Base-by-base conservation (phyloP, 2,888 invertebrate genomes). In the Yponomeuta evonymella region DNA sequence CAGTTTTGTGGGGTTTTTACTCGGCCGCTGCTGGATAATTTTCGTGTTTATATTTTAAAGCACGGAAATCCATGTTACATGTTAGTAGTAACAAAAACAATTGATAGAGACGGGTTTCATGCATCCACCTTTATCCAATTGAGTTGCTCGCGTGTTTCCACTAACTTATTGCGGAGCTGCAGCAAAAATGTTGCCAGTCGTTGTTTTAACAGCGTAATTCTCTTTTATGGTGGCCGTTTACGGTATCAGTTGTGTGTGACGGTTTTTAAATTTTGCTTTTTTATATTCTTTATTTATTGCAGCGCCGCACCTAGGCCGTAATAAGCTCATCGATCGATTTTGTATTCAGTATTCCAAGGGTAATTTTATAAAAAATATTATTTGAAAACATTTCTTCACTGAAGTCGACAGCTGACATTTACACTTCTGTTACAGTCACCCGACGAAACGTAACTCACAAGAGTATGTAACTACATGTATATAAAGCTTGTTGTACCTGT, bases 131-230 rank as follows among this genome's bases (percentile, higher is more conserved):
- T 65, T 33, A 5, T 65, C 65, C 65, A 65, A 29, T 67, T 36
- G 67, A 33, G 51, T 29, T 6, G 65, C 30, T 70, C 65, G 70
- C 70, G 70, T 70, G 70, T 48, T 58, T 70, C 63, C 70, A 63
- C 70, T 70, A 70, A 70, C 70, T 63, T 29, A 70, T 63, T 23
- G 63, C 23, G 48, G 23, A 63, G 63, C 43, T 43, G 43, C 29
- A 62, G 63, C 63, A 36, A 86, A 83, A 82, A 83, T 78, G 82
- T 82, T 78, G 82, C 77, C 79, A 81, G 70, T 70, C 65, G 83
- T 81, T 79, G 79, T 80, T 58, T 77, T 79, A 82, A 83, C 83
- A 83, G 81, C 81, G 81, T 83, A 84, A 85, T 87, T 83, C 80
- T 78, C 73, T 78, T 85, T 84, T 83, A 86, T 82, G 78, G 78